Percentiles rank a stretch among this genome's conserved stretches.
phyloP scores from a whole-genome alignment of 2,113 vertebrate species.

The Pardalotus punctatus region DNA sequence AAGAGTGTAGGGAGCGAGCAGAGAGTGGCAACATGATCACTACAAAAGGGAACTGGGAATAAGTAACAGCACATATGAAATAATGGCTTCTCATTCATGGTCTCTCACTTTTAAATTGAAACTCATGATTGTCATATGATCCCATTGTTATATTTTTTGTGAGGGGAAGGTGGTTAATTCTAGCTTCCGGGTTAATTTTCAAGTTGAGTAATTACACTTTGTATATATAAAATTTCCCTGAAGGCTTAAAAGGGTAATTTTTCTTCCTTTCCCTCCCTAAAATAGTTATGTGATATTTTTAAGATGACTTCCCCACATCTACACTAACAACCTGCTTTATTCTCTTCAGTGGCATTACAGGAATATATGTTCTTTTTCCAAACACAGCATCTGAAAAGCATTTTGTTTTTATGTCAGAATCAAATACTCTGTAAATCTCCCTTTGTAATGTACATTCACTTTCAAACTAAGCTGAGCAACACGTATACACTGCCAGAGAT shows the following conservation, averaged over 20 bases:
- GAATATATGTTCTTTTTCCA: not conserved
- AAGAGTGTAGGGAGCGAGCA: not conserved
- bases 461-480: not conserved
- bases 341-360: not conserved
- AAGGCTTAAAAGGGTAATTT: not conserved
- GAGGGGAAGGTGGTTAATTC: not conserved
- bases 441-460: not conserved
- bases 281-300: not conserved
- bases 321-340: not conserved
- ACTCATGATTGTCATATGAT: not conserved
- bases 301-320: not conserved
- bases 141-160: not conserved
- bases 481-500: not conserved
- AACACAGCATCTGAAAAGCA: not conserved
- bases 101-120: not conserved
- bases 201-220: not conserved
- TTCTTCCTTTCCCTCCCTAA: not conserved
- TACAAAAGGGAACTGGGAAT: not conserved
- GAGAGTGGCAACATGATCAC: fast-evolving
- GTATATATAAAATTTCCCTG: not conserved
- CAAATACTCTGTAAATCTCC: not conserved
- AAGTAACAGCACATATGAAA: not conserved
- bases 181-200: not conserved
- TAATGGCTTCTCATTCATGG: not conserved
- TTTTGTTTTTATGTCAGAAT: not conserved